A percentile compares a stretch with the other conserved stretches of the same genome.
phyloP scores from a whole-genome alignment of 2,113 vertebrate genomes.

The Petroica traversi region DNA sequence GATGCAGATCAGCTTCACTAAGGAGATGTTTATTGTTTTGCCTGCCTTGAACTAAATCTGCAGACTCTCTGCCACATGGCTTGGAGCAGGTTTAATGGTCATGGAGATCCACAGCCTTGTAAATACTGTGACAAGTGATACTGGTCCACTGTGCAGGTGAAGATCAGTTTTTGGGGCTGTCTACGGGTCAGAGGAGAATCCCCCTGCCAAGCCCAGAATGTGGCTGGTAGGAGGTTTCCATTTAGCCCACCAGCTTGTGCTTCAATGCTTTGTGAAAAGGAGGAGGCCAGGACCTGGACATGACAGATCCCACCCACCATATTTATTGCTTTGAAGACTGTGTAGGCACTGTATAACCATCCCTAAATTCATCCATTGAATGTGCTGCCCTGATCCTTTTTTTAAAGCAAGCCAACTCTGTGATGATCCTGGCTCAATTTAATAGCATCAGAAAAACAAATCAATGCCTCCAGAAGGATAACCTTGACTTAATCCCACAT shows the following conservation, averaged over 20 bases:
- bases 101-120: background rate
- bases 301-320: background rate
- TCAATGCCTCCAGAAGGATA: background rate
- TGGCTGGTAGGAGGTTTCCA: background rate
- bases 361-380: background rate
- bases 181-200: background rate
- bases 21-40: background rate
- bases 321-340: background rate
- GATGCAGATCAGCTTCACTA: background rate
- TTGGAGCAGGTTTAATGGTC: background rate
- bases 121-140: background rate
- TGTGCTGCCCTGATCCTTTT: background rate
- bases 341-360: background rate
- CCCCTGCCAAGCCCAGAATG: background rate
- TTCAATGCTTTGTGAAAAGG: background rate
- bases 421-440: background rate
- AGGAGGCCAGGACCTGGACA: background rate
- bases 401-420: background rate
- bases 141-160: background rate
- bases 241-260: background rate
- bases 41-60: background rate
- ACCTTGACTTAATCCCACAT: background rate
- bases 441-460: background rate
- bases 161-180: background rate
- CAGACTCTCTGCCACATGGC: background rate